These are phyloP conservation scores for Cheilosia scutellata DNA, from an alignment of 2,888 invertebrate species.

Conservation along the genomic window DNA sequence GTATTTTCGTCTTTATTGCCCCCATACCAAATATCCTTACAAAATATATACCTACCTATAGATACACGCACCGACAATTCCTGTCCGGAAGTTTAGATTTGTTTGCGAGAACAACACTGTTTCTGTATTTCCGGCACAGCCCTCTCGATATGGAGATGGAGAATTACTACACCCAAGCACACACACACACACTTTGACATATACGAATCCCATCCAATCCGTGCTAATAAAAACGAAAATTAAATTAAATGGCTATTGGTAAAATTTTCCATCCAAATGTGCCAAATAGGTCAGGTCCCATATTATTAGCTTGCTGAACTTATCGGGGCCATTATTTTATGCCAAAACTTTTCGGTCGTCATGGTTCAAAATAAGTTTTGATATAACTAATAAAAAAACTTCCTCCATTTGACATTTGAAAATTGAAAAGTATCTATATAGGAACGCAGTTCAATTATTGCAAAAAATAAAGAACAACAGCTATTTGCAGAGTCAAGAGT, in stretches of 20 bases:
- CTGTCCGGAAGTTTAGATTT: conserved; percentile 27
- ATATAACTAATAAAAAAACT: conserved; percentile 20
- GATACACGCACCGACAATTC: conserved; percentile 20
- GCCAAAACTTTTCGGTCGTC: conserved; percentile 19
- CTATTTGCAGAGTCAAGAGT: not conserved
- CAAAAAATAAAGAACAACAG: not conserved
- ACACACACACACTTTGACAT: not conserved
- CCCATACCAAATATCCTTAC: not conserved
- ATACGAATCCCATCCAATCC: conserved; percentile 16
- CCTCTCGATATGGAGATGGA: not conserved
- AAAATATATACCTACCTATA: no score
- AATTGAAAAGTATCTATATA: conserved; percentile 9
- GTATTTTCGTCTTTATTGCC: not conserved
- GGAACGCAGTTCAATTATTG: conserved; percentile 5
- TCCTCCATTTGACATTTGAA: conserved; percentile 18
- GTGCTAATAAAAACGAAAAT: conserved; percentile 59
- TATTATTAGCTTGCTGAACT: not conserved
- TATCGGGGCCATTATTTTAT: conserved; percentile 28
- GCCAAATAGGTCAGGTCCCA: not conserved
- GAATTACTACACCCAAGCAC: conserved; percentile 16
- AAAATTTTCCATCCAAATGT: conserved; percentile 19
- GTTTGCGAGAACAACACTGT: conserved; percentile 25
- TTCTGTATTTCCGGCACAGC: not conserved
- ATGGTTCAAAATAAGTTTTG: conserved; percentile 1
- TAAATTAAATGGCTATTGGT: conserved; percentile 61